Evolutionary conservation across 2,113 vertebrate species (phyloP), one percentile per base, ranked within the genome.

Genomic region (Athene noctua): DNA sequence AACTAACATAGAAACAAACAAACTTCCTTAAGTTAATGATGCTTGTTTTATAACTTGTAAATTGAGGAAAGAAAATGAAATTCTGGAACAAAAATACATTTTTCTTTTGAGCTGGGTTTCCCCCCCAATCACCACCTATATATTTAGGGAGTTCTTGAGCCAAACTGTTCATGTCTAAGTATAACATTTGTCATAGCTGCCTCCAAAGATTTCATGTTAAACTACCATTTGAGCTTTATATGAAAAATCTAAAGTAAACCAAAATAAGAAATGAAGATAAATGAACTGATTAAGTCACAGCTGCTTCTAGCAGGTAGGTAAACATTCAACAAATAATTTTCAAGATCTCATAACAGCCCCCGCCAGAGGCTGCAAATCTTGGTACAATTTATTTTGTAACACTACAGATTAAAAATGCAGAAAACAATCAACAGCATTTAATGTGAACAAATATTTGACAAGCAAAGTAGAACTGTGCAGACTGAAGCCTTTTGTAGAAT

Each of bases 211-310:
- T 94, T 92, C 19, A 36, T 68, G 25, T 71, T 83, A 85, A 94
- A 88, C 25, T 86, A 82, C 47, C 34, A 67, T 86, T 97, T 94
- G 54, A 92, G 44, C 23, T 92, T 91, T 55, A 34, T 51, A 75
- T 66, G 36, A 91, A 92, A 92, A 89, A 92, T 80, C 55, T 74
- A 80, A 92, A 80, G 59, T 38, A 96, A 93, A 96, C 54, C 8
- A 51, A 80, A 95, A 84, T 32, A 94, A 23, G 20, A 96, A 73
- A 97, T 94, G 75, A 94, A 96, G 93, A 96, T 58, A 96, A 97
- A 97, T 96, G 25, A 94, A 92, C 72, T 58, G 46, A 86, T 97
- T 94, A 94, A 94, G 47, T 57, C 79, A 86, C 57, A 94, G 72
- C 88, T 42, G 57, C 14, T 86, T 92, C 61, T 32, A 81, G 80